Percentiles rank a stretch among this genome's conserved stretches.
Evolutionary conservation across 2,888 invertebrate species (phyloP).

Genomic region (Ochropleura plecta): DNA sequence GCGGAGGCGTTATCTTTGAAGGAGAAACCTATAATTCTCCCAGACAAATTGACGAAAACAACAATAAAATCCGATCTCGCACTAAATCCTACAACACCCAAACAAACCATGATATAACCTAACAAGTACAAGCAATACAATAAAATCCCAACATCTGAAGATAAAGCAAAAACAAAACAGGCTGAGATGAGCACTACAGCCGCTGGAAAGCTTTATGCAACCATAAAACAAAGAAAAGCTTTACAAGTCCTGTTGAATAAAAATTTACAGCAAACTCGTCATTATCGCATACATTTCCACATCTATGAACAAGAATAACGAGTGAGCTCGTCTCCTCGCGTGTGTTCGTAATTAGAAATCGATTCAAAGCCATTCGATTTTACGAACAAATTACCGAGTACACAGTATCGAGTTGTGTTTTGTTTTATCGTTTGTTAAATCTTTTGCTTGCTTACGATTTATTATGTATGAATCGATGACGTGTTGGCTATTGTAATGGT

Average conservation of each 20-base stretch:
- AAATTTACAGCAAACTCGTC: conserved; percentile 51
- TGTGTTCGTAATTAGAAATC: conserved; percentile 67
- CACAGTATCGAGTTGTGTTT: conserved; percentile 49
- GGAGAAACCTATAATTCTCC: not conserved
- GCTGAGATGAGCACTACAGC: conserved; percentile 29
- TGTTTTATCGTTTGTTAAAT: conserved; percentile 54
- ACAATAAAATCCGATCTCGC: not conserved
- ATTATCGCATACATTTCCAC: conserved; percentile 73
- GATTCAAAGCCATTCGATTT: conserved; percentile 62
- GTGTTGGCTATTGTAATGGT: conserved; percentile 20
- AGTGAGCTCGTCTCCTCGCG: conserved; percentile 59
- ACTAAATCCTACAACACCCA: conserved; percentile 7
- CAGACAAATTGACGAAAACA: not conserved
- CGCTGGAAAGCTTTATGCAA: conserved; percentile 34
- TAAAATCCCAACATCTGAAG: conserved; percentile 18
- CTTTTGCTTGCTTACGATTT: conserved; percentile 41
- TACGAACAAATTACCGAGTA: conserved; percentile 58
- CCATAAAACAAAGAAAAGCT: conserved; percentile 38
- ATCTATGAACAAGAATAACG: conserved; percentile 77
- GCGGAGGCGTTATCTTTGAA: not conserved
- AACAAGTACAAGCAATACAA: conserved; percentile 14
- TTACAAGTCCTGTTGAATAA: conserved; percentile 47
- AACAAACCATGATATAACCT: conserved; percentile 7
- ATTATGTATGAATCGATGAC: conserved; percentile 45
- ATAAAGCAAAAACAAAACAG: conserved; percentile 28